A percentile compares a stretch with the other conserved stretches of the same genome.
Conservation (phyloP, 2,113 vertebrate species). For the Salvator merianae region DNA sequence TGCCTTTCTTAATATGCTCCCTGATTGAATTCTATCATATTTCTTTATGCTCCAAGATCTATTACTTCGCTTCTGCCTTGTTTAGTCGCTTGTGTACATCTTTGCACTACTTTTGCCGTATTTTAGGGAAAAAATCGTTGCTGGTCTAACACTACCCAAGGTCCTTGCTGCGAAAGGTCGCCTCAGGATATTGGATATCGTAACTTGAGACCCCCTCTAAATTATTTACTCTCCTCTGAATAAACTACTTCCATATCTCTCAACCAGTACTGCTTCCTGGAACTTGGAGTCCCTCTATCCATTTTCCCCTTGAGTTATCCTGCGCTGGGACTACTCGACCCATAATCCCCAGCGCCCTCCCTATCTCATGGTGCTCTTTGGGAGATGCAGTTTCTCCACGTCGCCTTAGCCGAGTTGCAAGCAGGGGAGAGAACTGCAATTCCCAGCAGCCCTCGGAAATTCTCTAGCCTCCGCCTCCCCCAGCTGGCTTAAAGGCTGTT, state of each 20-base stretch:
- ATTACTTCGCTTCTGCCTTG: not conserved
- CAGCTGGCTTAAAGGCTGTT: slow-evolving; percentile 63
- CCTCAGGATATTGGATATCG: not conserved
- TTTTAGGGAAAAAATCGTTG: not conserved
- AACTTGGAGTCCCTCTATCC: slow-evolving; percentile 45
- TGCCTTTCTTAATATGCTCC: no score
- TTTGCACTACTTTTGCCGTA: not conserved
- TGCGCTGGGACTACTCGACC: slow-evolving; percentile 51
- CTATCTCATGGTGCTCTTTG: slow-evolving; percentile 16
- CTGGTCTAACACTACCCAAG: not conserved
- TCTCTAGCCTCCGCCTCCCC: slow-evolving; percentile 45
- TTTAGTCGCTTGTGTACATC: not conserved
- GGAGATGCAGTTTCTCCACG: slow-evolving; percentile 30
- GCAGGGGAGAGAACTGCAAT: slow-evolving; percentile 44
- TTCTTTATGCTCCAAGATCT: not conserved
- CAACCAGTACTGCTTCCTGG: slow-evolving; percentile 37
- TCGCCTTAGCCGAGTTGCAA: fast-evolving
- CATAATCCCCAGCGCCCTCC: slow-evolving; percentile 20
- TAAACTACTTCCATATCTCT: not conserved
- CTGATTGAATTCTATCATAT: not conserved
- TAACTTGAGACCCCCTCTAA: not conserved
- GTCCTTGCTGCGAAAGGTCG: not conserved
- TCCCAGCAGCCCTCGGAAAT: slow-evolving; percentile 47
- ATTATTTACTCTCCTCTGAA: not conserved
- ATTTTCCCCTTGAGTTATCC: not conserved